These are phyloP conservation scores for Heterochromis multidens DNA, from an alignment of 2,113 vertebrate genomes.

Conservation along the genomic window DNA sequence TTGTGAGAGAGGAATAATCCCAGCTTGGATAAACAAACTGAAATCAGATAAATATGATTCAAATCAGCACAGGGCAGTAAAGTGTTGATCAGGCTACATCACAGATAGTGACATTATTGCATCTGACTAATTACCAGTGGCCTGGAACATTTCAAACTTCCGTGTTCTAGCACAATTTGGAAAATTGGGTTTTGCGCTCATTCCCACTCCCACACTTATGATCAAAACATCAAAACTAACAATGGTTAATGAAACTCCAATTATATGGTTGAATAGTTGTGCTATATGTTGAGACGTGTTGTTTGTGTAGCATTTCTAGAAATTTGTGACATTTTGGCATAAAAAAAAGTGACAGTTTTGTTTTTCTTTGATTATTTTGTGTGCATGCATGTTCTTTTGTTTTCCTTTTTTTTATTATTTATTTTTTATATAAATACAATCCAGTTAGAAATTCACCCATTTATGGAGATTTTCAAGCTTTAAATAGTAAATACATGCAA, in stretches of 20 bases:
- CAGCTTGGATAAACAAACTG: too few species aligned
- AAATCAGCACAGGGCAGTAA: too few species aligned
- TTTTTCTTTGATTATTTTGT: too few species aligned
- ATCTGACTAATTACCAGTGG: background rate
- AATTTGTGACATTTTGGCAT: background rate
- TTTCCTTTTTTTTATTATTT: too few species aligned
- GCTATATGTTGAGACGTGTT: background rate
- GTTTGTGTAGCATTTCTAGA: background rate
- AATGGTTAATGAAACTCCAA: background rate
- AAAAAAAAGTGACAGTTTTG: too few species aligned
- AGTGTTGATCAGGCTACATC: background rate
- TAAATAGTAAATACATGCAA: too few species aligned
- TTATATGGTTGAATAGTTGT: background rate
- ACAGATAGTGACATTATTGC: background rate
- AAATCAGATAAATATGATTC: too few species aligned
- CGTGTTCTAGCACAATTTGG: background rate
- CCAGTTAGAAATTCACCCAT: too few species aligned
- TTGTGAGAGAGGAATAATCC: too few species aligned
- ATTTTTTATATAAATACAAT: too few species aligned
- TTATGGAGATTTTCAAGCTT: too few species aligned
- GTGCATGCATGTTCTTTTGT: too few species aligned
- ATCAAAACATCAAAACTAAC: background rate
- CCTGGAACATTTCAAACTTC: background rate
- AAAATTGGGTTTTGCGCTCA: background rate
- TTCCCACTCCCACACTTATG: background rate